Evolutionary conservation across 2,797 vertebrate species (phyloP), one percentile per base, ranked within the genome.

Genomic region (Neoniphon sammara): DNA sequence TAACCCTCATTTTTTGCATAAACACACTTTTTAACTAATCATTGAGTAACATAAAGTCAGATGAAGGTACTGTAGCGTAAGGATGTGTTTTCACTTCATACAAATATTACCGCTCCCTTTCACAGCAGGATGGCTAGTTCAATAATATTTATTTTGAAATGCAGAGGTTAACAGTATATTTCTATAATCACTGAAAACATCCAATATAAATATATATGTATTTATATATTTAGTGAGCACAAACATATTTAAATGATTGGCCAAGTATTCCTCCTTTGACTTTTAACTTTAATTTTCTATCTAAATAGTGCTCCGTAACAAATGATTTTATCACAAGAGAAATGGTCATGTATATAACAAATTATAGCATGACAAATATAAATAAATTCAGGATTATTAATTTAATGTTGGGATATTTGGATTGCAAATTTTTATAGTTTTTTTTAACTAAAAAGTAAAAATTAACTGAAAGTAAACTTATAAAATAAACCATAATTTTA

Each of bases 321-420:
- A 18, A 6, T 49, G 20, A 73, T 47, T 73, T 66, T 67, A 8
- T 27, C 31, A 23, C 54, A 56, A 56, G 57, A 59, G 21, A 27
- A 54, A 23, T 3, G 31, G 55, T 8, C 14, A 54, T 36, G 1
- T 23, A 53, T 12, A 23, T 57, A 34, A 17, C 10, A 65, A 68
- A 76, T 55, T 31, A 27, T 63, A 73, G 1, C 12, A 20, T 10
- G 0, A 27, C 18, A 21, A 18, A 17, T 20, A 20, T 17, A 42
- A 34, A 75, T 55, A 42, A 1, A 49, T 64, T 49, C 18, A 1
- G 62, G 25, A 55, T 49, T 59, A 9, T 65, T 27, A 30, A 73
- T 74, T 81, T 59, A 42, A 30, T 14, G n/a, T n/a, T 1, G 12
- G 1, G 0, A 4, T 42, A 11, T 27, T 9, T 0, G 12, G 0